Conservation (phyloP, 2,797 vertebrate species). For the Neolamprologus multifasciatus region DNA sequence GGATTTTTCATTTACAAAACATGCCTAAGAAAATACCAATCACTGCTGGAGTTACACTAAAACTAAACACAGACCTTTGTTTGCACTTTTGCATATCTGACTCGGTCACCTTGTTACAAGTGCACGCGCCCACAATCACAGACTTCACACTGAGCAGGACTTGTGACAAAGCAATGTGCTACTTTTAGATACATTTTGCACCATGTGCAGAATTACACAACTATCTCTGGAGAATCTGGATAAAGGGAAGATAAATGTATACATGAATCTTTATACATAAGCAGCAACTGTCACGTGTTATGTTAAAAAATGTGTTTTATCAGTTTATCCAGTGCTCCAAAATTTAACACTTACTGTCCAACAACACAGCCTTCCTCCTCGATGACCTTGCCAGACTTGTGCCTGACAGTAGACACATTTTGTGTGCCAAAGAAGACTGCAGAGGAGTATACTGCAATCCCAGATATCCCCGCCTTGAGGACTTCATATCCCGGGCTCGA, state of each 20-base stretch:
- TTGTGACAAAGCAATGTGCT: not conserved
- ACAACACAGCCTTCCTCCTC: slow-evolving; percentile 61
- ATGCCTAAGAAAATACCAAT: not conserved
- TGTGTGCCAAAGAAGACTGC: slow-evolving; percentile 62
- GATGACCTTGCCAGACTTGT: slow-evolving; percentile 1
- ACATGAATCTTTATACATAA: not conserved
- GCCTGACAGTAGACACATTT: slow-evolving; percentile 6
- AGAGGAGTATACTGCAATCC: slow-evolving; percentile 70
- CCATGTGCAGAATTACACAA: not conserved
- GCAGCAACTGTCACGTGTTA: not conserved
- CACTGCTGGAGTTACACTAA: not conserved
- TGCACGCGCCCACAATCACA: not conserved
- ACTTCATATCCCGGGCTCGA: slow-evolving; percentile 67
- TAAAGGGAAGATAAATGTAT: not conserved
- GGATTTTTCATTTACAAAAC: not conserved
- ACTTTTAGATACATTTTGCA: not conserved
- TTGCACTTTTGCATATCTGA: not conserved
- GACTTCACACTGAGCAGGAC: not conserved
- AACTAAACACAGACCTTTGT: not conserved
- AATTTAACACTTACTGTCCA: slow-evolving; percentile 57
- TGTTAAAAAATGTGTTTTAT: not conserved
- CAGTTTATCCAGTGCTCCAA: not conserved
- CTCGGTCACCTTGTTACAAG: not conserved
- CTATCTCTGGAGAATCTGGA: not conserved
- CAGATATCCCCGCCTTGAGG: slow-evolving; percentile 55